A percentile compares a stretch with the other conserved stretches of the same genome.
phyloP scores from a whole-genome alignment of 2,888 invertebrate genomes.

The Aleiodes leptofemur region DNA sequence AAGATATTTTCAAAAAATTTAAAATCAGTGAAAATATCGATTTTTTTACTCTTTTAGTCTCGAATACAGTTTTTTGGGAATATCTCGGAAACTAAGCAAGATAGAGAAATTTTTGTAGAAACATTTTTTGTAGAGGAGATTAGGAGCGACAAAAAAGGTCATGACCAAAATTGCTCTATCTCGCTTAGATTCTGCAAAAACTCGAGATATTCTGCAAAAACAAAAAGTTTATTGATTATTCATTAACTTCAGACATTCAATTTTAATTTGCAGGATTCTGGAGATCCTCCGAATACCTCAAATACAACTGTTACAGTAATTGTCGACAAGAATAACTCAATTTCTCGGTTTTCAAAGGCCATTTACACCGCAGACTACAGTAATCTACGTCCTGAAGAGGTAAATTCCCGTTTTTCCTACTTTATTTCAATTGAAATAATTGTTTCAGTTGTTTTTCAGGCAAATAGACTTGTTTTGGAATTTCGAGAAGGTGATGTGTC shows the following conservation, averaged over 20 bases:
- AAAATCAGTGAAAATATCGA: background rate
- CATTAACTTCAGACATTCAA: background rate
- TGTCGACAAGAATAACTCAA: slow-evolving; percentile 53
- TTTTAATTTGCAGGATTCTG: slow-evolving; percentile 55
- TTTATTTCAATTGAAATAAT: background rate
- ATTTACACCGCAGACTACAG: slow-evolving; percentile 57
- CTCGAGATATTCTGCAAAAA: no score
- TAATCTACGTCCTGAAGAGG: slow-evolving; percentile 48
- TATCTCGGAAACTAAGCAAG: background rate
- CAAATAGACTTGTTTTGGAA: slow-evolving; percentile 44
- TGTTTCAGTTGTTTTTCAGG: slow-evolving; percentile 32
- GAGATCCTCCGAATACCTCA: slow-evolving; percentile 43
- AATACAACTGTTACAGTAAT: slow-evolving; percentile 52
- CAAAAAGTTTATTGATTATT: no score
- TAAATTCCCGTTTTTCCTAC: slow-evolving; percentile 35
- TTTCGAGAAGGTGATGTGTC: slow-evolving; percentile 48
- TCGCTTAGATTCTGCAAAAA: no score
- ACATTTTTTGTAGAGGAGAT: no score
- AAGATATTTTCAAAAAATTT: no score
- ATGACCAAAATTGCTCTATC: no score
- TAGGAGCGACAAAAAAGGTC: no score
- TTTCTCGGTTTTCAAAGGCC: slow-evolving; percentile 51
- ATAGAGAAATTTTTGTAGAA: no score
- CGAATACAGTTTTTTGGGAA: background rate
- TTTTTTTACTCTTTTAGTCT: no score